Conservation (phyloP, 1,140 invertebrate species). For the Plectus sambesii region DNA sequence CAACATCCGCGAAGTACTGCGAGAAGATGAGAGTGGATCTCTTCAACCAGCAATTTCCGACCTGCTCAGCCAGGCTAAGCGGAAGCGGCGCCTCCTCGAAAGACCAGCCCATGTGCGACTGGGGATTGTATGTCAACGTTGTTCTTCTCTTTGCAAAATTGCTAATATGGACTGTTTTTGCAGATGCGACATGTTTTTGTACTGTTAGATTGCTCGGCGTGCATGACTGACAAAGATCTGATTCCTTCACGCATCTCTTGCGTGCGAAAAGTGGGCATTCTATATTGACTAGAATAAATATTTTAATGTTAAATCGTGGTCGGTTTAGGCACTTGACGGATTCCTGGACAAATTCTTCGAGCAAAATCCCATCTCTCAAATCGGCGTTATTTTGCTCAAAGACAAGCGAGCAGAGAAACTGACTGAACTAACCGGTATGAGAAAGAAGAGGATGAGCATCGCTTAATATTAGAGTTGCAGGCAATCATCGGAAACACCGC, state of each 20-base stretch:
- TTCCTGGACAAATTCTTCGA: constrained; percentile 96
- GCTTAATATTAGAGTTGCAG: constrained; percentile 26
- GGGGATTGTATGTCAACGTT: constrained; percentile 47
- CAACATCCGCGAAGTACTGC: constrained; percentile 47
- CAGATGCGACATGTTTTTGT: constrained; percentile 70
- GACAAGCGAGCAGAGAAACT: constrained; percentile 88
- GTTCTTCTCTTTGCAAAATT: constrained; percentile 3
- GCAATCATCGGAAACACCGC: constrained; percentile 50
- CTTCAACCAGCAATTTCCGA: constrained; percentile 47
- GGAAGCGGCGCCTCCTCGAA: constrained; percentile 40
- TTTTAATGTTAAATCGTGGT: constrained; percentile 19
- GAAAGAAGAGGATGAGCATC: not conserved
- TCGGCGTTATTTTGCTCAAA: constrained; percentile 77
- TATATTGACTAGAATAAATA: constrained; percentile 4
- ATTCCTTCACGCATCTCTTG: constrained; percentile 83
- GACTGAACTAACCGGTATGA: constrained; percentile 66
- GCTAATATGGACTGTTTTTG: constrained; percentile 22
- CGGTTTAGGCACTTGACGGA: constrained; percentile 67
- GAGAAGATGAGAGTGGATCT: constrained; percentile 49
- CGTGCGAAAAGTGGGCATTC: constrained; percentile 62
- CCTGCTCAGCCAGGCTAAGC: constrained; percentile 46
- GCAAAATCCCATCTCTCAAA: constrained; percentile 93
- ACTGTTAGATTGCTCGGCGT: constrained; percentile 78
- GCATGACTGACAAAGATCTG: constrained; percentile 84
- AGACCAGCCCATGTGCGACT: constrained; percentile 47